Conservation (phyloP, 2,888 invertebrate species). For the Hololepta plana region DNA sequence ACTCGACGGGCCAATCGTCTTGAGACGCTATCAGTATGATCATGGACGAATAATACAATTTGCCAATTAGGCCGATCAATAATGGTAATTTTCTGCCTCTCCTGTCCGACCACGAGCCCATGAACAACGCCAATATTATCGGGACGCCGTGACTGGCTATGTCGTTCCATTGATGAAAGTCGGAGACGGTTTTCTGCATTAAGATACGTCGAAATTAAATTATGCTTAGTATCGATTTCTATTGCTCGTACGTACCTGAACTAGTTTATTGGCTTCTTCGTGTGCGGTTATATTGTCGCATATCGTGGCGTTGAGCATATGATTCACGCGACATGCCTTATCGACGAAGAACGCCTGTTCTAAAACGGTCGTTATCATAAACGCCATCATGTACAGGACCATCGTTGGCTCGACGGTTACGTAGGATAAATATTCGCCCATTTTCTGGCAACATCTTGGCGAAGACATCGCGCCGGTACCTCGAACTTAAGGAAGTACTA, state of each 20-base stretch:
- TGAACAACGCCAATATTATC: constrained; percentile 55
- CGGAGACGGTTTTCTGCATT: constrained; percentile 47
- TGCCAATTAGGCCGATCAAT: constrained; percentile 52
- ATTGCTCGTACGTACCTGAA: constrained; percentile 40
- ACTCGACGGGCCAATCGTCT: constrained; percentile 49
- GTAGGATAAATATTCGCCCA: too few relatives aligned
- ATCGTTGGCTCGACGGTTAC: constrained; percentile 75
- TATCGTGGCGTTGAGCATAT: constrained; percentile 45
- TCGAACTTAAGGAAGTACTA: too few relatives aligned
- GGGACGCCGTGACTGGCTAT: constrained; percentile 57
- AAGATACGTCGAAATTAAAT: constrained; percentile 3
- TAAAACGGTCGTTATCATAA: constrained; percentile 61
- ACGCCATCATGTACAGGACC: constrained; percentile 79
- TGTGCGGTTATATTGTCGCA: constrained; percentile 43
- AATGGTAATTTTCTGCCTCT: constrained; percentile 58
- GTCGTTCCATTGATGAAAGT: constrained; percentile 63
- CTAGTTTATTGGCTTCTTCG: constrained; percentile 40
- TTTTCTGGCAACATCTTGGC: too few relatives aligned
- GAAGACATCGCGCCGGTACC: too few relatives aligned
- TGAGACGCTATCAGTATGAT: constrained; percentile 45
- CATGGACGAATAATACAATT: constrained; percentile 57
- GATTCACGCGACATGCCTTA: constrained; percentile 59
- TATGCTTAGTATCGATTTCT: background rate
- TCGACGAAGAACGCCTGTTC: constrained; percentile 65
- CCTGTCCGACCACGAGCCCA: constrained; percentile 69